Percentiles rank a stretch among this genome's conserved stretches.
Evolutionary conservation across 2,113 vertebrate genomes (phyloP).

Genomic region (Phaethornis superciliosus): DNA sequence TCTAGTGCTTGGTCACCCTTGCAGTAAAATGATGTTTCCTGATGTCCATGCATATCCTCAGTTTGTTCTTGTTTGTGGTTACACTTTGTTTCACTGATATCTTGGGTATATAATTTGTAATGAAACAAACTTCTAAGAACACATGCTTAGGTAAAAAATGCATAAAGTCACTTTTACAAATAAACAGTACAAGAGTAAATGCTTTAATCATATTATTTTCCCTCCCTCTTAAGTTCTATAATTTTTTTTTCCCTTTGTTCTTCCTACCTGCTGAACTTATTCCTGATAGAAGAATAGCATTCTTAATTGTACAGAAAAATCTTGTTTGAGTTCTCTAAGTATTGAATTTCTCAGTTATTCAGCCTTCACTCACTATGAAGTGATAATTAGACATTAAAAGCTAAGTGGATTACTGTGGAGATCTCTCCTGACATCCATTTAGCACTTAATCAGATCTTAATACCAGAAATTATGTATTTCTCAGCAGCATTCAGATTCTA

Average conservation of each 20-base stretch:
- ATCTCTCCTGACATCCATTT: conserved; percentile 58
- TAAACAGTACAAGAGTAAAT: not conserved
- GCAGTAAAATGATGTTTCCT: not conserved
- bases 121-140: not conserved
- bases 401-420: conserved; percentile 64
- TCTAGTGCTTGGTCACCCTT: not conserved
- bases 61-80: not conserved
- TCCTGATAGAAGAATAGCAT: not conserved
- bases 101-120: not conserved
- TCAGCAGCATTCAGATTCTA: conserved; percentile 21
- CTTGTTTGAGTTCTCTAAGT: conserved; percentile 7
- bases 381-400: conserved; percentile 51
- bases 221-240: not conserved
- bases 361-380: conserved; percentile 8
- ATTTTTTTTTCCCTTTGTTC: not conserved
- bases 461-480: conserved; percentile 49
- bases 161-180: not conserved
- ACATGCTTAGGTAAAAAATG: not conserved
- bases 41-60: not conserved
- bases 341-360: conserved; percentile 28
- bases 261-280: not conserved
- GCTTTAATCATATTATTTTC: not conserved
- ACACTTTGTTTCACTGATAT: not conserved
- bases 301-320: conserved; percentile 20
- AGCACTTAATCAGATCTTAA: conserved; percentile 55